These are phyloP conservation scores for Drosophila neutralis DNA, from an alignment of 2,888 invertebrate species.

Conservation along the genomic window DNA sequence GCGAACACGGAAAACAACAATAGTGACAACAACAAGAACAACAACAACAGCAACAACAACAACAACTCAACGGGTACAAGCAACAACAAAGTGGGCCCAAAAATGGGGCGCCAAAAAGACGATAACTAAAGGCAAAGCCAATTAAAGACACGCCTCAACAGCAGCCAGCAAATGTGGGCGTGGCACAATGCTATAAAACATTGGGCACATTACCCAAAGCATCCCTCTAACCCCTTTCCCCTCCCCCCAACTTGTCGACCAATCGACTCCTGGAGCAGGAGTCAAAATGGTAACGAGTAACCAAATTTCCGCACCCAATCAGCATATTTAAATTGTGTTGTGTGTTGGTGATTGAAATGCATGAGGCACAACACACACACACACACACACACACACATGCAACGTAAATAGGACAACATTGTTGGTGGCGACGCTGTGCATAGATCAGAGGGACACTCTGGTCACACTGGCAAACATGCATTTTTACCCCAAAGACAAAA, in stretches of 20 bases:
- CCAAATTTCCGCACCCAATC: slow-evolving; percentile 75
- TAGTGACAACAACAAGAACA: slow-evolving; percentile 7
- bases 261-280: neutral
- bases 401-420: slow-evolving; percentile 57
- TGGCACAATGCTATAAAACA: slow-evolving; percentile 41
- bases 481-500: slow-evolving; percentile 35
- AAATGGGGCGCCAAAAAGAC: slow-evolving; percentile 26
- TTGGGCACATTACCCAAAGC: slow-evolving; percentile 21
- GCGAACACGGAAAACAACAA: slow-evolving; percentile 29
- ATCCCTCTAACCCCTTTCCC: neutral
- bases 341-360: slow-evolving; percentile 77
- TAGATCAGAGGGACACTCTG: slow-evolving; percentile 54
- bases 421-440: slow-evolving; percentile 24
- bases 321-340: slow-evolving; percentile 80
- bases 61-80: neutral
- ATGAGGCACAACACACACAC: slow-evolving; percentile 45
- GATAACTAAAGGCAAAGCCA: slow-evolving; percentile 55
- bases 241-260: no score
- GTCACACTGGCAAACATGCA: slow-evolving; percentile 70
- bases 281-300: slow-evolving; percentile 45
- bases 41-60: neutral
- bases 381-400: neutral
- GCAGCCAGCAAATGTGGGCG: slow-evolving; percentile 31
- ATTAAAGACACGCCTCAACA: slow-evolving; percentile 61
- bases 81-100: slow-evolving; percentile 18